Percentiles rank a stretch among this genome's conserved stretches.
Conservation (phyloP, 1,140 invertebrate species). For the Zaprionus davidi region DNA sequence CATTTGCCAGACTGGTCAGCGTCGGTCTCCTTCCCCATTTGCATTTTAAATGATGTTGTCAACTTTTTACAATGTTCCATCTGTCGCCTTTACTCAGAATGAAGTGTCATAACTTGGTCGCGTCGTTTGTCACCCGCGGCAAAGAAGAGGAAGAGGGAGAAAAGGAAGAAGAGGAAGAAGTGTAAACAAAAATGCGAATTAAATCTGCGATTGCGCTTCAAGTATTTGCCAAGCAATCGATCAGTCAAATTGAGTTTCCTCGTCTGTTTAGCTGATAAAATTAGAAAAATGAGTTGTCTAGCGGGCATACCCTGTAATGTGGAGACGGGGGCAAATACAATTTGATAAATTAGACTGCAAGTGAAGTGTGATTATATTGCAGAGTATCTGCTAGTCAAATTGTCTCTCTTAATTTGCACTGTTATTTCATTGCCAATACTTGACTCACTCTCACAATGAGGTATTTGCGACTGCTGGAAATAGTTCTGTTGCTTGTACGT, state of each 20-base stretch:
- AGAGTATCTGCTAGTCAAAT: neutral
- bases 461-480: neutral
- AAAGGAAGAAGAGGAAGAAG: too few relatives aligned
- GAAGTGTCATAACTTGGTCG: conserved; percentile 35
- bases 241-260: conserved; percentile 46
- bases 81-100: neutral
- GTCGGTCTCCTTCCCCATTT: conserved; percentile 42
- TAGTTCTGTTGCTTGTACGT: neutral
- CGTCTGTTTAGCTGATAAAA: conserved; percentile 7
- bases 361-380: neutral
- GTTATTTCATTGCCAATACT: neutral
- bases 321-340: neutral
- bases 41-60: conserved; percentile 73
- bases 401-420: neutral
- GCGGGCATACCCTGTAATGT: neutral
- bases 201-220: conserved; percentile 15
- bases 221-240: conserved; percentile 46
- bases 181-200: conserved; percentile 20
- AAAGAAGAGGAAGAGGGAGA: neutral
- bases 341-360: conserved; percentile 1
- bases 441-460: neutral
- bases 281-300: conserved; percentile 9
- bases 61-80: conserved; percentile 65
- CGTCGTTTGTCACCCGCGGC: conserved; percentile 9
- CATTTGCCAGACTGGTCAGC: conserved; percentile 49